These are phyloP conservation scores for Ceryle rudis DNA, from an alignment of 2,797 vertebrate species.

Conservation along the genomic window DNA sequence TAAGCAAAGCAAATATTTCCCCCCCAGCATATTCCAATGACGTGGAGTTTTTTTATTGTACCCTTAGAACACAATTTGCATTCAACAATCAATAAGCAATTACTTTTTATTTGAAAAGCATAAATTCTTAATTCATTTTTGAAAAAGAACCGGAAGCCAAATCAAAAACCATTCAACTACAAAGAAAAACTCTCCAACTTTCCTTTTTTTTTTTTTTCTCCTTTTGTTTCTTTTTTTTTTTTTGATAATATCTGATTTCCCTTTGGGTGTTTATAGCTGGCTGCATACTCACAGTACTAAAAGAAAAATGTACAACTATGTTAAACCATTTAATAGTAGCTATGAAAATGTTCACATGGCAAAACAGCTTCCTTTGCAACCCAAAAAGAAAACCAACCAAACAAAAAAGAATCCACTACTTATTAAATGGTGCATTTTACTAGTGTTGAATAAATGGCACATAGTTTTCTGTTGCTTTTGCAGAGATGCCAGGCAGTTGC, in stretches of 20 bases:
- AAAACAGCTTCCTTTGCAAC: background rate
- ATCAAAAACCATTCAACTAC: background rate
- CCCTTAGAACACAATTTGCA: background rate
- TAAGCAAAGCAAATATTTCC: background rate
- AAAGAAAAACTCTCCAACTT: background rate
- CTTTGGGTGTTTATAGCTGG: background rate
- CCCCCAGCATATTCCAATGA: background rate
- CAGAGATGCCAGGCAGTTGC: background rate
- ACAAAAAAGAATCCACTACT: background rate
- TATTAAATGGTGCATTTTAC: background rate
- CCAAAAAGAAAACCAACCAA: background rate
- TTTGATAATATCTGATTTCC: background rate
- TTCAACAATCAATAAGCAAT: constrained; percentile 40
- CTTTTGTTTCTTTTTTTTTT: background rate
- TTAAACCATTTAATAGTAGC: background rate
- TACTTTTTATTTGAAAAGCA: constrained; percentile 25
- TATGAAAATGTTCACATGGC: background rate
- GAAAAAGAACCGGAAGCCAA: background rate
- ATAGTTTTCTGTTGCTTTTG: constrained; percentile 14
- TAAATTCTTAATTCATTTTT: background rate
- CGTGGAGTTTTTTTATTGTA: background rate
- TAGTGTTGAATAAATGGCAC: background rate
- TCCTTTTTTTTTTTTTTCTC: background rate
- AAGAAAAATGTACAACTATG: constrained; percentile 7
- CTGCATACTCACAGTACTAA: background rate